These are phyloP conservation scores for Zophobas atratus DNA, from an alignment of 1,140 invertebrate genomes.

Conservation along the genomic window DNA sequence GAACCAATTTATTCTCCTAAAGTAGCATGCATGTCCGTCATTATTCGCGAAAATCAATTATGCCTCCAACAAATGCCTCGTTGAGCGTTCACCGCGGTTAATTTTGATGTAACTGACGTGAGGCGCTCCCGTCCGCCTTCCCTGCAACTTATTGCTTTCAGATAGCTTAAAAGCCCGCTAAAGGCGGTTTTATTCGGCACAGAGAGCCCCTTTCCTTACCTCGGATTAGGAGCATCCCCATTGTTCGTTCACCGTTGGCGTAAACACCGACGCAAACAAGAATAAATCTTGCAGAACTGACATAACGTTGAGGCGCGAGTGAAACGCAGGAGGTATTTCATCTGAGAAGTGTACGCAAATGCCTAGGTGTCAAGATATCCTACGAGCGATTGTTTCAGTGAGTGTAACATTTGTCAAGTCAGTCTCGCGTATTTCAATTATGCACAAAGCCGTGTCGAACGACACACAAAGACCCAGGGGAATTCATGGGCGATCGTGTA, in stretches of 20 bases:
- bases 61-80: background rate
- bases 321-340: constrained; percentile 47
- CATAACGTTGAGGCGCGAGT: constrained; percentile 41
- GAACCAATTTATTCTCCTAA: too few species aligned
- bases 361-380: constrained; percentile 50
- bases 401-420: constrained; percentile 50
- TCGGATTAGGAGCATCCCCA: constrained; percentile 35
- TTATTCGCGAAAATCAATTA: background rate
- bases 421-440: constrained; percentile 52
- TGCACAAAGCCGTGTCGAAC: constrained; percentile 48
- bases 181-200: constrained; percentile 27
- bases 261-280: constrained; percentile 45
- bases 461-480: constrained; percentile 43
- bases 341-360: constrained; percentile 44
- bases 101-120: constrained; percentile 19
- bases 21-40: too few species aligned
- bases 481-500: constrained; percentile 43
- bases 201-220: constrained; percentile 21
- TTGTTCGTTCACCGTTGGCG: constrained; percentile 30
- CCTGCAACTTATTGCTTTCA: constrained; percentile 32
- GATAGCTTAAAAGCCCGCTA: constrained; percentile 13
- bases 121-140: constrained; percentile 14
- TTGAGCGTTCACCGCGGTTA: constrained; percentile 1
- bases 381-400: constrained; percentile 49
- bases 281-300: constrained; percentile 37